Evolutionary conservation across 2,888 invertebrate genomes (phyloP), one percentile per base, ranked within the genome.

Genomic region (Morpho deidamia): DNA sequence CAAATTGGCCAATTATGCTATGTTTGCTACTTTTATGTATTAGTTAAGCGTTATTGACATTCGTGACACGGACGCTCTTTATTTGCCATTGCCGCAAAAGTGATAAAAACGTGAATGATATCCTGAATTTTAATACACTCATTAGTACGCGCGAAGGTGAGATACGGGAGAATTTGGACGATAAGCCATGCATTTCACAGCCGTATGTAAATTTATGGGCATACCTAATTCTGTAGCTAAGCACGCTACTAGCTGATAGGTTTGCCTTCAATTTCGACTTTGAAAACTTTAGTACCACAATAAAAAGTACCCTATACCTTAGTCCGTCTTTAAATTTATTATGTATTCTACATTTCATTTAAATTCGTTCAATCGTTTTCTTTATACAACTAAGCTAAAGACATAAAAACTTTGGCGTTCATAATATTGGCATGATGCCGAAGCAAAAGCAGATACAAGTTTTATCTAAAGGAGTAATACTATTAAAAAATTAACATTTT

Each of bases 91-190:
- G 67, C 71, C 65, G 64, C 69, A 68, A 72, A 74, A 55, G 63
- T 65, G 66, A 60, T 73, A 71, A 73, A 66, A 66, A 66, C 64
- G 62, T 61, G 62, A 66, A 68, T 55, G 64, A 63, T 62, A 62
- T 61, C 59, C 59, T 66, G 72, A 73, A 78, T 73, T 65, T 62
- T 60, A 66, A 70, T 57, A 63, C 57, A 52, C 48, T 60, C 54
- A 78, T 80, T 77, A 68, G 78, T 74, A 81, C 81, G 72, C 78
- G 44, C 47, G 48, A 38, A 55, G 57, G 54, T 58, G 53, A 49
- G 54, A 77, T 76, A 74, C 71, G 72, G 73, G 72, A 70, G 65
- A 65, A 59, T 70, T 71, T 70, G 57, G 62, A 65, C 65, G 63
- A 65, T 44, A 44, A 43, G 32, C 42, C 11, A 12, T 10, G 44